Evolutionary conservation across 2,888 invertebrate species (phyloP), one percentile per base, ranked within the genome.

Genomic region (Melinopterus prodromus): DNA sequence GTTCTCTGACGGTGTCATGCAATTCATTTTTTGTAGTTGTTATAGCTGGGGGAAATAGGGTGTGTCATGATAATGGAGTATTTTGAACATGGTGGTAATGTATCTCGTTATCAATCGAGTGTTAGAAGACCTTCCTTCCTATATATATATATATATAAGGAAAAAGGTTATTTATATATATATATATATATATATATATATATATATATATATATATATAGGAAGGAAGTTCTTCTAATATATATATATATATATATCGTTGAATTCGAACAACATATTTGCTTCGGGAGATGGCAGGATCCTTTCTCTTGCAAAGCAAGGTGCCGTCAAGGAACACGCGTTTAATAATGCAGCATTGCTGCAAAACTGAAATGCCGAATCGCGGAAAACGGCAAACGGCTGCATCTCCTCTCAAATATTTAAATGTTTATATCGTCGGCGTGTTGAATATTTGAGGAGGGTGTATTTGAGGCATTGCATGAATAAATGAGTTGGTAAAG

Each of bases 321-420:
- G 53, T 53, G 53, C 53, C 53, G 53, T 6, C 53, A 53, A 53
- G 53, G 53, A 53, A 12, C 53, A 53, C 53, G 53, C 53, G 53
- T 9, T 53, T 53, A 53, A 53, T 53, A 53, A 53, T 53, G 12
- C 53, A 53, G 53, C 53, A 4, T 9, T 53, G 53, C 53, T 53
- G 53, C 53, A 53, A 53, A 53, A 53, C 53, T 53, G 53, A 53
- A 53, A 53, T 12, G 53, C 53, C 53, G 53, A 53, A 53, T 53
- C 53, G 53, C 53, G 53, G 12, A 26, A 26, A 26, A 26, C 26
- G 26, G 26, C 26, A 26, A 26, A 26, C 26, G 26, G 53, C 53
- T 53, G 53, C 53, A 53, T 53, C 53, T 53, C 53, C 53, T 53
- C 53, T 53, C 53, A 53, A 53, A 53, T 53, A 53, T 53, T 53